Conservation (phyloP, 2,113 vertebrate genomes). For the Cariama cristata region DNA sequence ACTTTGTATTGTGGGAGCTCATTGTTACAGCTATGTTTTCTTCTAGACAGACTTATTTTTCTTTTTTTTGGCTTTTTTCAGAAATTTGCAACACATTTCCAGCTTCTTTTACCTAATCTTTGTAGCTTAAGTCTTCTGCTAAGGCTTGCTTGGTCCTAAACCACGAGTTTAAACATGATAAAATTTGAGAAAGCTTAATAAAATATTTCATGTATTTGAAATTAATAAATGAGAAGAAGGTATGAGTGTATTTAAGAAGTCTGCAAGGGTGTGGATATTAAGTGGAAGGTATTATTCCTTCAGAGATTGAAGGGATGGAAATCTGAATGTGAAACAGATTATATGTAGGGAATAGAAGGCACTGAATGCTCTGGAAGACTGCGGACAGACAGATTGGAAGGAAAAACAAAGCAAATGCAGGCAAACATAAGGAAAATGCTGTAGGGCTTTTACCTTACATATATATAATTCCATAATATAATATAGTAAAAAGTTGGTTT, state of each 20-base stretch:
- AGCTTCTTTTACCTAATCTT: neutral
- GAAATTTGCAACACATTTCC: neutral
- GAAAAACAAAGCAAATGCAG: neutral
- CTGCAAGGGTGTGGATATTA: neutral
- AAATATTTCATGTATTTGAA: neutral
- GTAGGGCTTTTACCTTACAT: neutral
- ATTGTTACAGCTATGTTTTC: neutral
- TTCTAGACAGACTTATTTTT: neutral
- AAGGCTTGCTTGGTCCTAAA: neutral
- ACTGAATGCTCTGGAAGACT: neutral
- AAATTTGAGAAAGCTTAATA: neutral
- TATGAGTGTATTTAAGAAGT: neutral
- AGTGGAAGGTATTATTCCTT: neutral
- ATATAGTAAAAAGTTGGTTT: neutral
- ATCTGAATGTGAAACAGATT: neutral
- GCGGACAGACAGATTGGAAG: neutral
- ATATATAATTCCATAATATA: neutral
- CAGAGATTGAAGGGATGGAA: neutral
- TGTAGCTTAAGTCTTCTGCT: neutral
- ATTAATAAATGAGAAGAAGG: neutral
- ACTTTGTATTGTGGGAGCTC: neutral
- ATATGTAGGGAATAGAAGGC: neutral
- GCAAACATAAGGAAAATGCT: neutral
- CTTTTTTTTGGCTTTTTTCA: neutral
- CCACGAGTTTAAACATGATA: neutral